These are phyloP conservation scores for Sericinus montela DNA, from an alignment of 2,888 invertebrate genomes.

Conservation along the genomic window DNA sequence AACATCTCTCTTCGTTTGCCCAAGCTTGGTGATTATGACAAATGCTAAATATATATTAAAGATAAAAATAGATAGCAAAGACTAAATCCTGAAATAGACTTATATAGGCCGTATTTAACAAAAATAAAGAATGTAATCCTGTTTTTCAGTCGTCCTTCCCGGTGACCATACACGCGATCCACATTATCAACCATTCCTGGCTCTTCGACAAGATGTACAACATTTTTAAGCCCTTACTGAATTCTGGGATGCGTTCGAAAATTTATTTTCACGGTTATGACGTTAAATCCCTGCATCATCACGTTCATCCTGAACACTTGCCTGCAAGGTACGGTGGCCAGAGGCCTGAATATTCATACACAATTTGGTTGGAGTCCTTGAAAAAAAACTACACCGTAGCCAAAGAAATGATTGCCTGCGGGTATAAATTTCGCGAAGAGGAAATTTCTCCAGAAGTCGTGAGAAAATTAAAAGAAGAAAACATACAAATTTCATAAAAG, in stretches of 20 bases:
- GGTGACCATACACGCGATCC: constrained; percentile 85
- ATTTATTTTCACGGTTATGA: constrained; percentile 87
- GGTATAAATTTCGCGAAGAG: constrained; percentile 78
- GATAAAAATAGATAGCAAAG: too few relatives aligned
- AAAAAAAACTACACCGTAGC: constrained; percentile 77
- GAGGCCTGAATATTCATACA: constrained; percentile 85
- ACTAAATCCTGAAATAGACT: too few relatives aligned
- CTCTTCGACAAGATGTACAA: constrained; percentile 87
- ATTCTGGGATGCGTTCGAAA: constrained; percentile 81
- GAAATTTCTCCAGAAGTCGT: constrained; percentile 57
- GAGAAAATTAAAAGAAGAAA: constrained; percentile 54
- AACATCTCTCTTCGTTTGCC: too few relatives aligned
- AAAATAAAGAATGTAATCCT: not conserved
- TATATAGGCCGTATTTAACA: too few relatives aligned
- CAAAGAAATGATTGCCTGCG: constrained; percentile 81
- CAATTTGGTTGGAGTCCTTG: constrained; percentile 85
- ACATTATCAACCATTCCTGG: constrained; percentile 90
- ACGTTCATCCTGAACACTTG: constrained; percentile 83
- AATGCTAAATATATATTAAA: too few relatives aligned
- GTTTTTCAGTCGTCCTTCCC: constrained; percentile 84
- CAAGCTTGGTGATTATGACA: too few relatives aligned
- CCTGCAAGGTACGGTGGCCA: constrained; percentile 85
- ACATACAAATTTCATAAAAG: constrained; percentile 44
- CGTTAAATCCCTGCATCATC: constrained; percentile 85
- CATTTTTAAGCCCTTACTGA: constrained; percentile 88